Evolutionary conservation across 2,113 vertebrate genomes (phyloP), one percentile per base, ranked within the genome.

Genomic region (Corythoichthys haematopterus): DNA sequence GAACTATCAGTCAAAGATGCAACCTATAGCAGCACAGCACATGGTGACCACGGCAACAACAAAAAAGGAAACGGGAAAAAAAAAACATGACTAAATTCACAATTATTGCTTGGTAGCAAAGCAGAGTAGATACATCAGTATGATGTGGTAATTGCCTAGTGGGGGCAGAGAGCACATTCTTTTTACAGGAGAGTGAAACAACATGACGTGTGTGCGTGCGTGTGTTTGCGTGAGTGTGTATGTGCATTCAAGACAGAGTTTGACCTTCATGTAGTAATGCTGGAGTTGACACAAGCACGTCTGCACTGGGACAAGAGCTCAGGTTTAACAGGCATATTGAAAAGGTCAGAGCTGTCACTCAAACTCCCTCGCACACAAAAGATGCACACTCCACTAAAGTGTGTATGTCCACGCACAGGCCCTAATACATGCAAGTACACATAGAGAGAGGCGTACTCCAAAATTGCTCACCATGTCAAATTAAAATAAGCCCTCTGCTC

Each of bases 291-390:
- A 91, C 86, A 88, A 69, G 85, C 77, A 83, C 74, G 84, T 91
- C 87, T 88, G 88, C 87, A 68, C 85, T 80, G 84, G 88, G 87
- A 89, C 84, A 87, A 81, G 73, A 81, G 84, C 87, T 89, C 80
- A 75, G 84, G 84, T 88, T 87, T 85, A 88, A 85, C 88, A 80
- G 80, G 89, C 88, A 92, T 91, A 89, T 87, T 91, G 85, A 92
- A 92, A 92, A 92, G 90, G 91, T 91, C 89, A 90, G 68, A 79
- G 80, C 89, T 91, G 91, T 89, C 90, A 90, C 72, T 90, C 89
- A 90, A 68, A 77, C 78, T 67, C 69, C 79, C 61, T 67, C 73
- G 66, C 77, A 70, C 70, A 57, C 68, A 70, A 71, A 43, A 64
- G 37, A 76, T n/a, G 12, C 59, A 66, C 72, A 76, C 69, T 52